phyloP scores from a whole-genome alignment of 2,888 invertebrate species.

The Tenthredo notha region DNA sequence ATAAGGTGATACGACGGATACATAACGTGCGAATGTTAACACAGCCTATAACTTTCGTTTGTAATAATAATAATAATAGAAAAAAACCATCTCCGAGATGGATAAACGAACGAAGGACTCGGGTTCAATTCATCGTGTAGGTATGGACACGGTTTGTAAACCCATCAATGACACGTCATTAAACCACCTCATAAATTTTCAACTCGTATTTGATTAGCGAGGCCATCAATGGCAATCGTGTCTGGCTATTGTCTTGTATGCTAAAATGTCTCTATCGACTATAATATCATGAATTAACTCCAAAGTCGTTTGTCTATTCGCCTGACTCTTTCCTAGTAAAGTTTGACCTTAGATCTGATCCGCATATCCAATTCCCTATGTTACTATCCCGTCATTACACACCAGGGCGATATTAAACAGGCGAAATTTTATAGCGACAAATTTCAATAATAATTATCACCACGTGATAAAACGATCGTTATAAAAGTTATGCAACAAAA shows the following conservation, averaged over 20 bases:
- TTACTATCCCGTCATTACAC: background rate
- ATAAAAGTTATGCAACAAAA: background rate
- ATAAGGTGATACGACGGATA: background rate
- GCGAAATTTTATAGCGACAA: background rate
- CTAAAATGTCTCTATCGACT: conserved; percentile 25
- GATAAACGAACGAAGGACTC: conserved; percentile 6
- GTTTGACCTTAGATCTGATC: conserved; percentile 24
- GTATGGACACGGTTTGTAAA: background rate
- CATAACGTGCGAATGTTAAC: background rate
- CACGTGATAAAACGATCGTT: background rate
- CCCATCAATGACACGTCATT: conserved; percentile 45
- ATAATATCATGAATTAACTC: conserved; percentile 50
- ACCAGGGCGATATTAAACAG: no score
- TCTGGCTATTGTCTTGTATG: conserved; percentile 49
- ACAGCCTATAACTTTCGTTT: background rate
- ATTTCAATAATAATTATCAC: background rate
- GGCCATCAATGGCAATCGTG: conserved; percentile 40
- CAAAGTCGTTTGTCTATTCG: conserved; percentile 44
- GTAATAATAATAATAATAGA: background rate
- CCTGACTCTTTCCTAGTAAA: conserved; percentile 23
- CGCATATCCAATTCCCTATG: background rate
- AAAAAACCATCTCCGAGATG: background rate
- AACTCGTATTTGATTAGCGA: conserved; percentile 39
- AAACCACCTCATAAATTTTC: conserved; percentile 28
- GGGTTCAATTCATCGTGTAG: background rate